Conservation (phyloP, 2,797 vertebrate species). For the Chiloscyllium punctatum region DNA sequence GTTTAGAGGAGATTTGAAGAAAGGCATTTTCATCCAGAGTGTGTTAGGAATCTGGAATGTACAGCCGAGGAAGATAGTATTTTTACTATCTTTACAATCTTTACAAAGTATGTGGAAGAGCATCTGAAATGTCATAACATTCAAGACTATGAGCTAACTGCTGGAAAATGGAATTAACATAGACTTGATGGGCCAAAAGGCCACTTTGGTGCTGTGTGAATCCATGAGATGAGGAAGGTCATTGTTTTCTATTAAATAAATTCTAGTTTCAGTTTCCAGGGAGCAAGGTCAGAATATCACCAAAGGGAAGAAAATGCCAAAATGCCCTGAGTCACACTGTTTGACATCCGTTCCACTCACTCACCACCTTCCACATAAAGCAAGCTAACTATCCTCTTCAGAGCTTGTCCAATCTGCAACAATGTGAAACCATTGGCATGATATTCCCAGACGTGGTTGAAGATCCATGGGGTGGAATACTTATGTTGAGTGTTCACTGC, state of each 20-base stretch:
- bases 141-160: too few relatives aligned
- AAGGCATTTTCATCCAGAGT: too few relatives aligned
- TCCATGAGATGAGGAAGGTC: background rate
- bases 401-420: background rate
- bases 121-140: too few relatives aligned
- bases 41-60: too few relatives aligned
- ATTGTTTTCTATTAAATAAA: background rate
- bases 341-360: background rate
- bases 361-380: background rate
- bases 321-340: background rate
- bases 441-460: background rate
- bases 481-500: background rate
- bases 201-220: too few relatives aligned
- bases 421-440: background rate
- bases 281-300: background rate
- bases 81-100: too few relatives aligned
- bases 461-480: background rate
- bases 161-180: too few relatives aligned
- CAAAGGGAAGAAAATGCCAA: background rate
- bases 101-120: too few relatives aligned
- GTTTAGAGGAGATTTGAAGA: too few relatives aligned
- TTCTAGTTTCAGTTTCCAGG: background rate
- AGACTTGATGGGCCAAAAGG: too few relatives aligned
- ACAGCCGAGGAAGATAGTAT: too few relatives aligned
- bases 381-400: background rate